Evolutionary conservation across 2,888 invertebrate genomes (phyloP).

Genomic region (Lymantria dispar): DNA sequence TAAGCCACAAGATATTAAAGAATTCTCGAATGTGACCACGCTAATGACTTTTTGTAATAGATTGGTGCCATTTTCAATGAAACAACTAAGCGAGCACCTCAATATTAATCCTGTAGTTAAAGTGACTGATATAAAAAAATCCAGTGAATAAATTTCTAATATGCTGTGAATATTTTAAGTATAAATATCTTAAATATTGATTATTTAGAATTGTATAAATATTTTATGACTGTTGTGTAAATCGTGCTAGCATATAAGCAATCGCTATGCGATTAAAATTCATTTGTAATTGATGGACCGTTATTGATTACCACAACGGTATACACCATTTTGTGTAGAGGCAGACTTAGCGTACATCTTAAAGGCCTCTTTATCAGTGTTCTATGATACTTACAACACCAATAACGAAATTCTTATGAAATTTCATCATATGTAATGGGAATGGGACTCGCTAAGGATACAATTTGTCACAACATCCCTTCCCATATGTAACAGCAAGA

Average conservation of each 20-base stretch:
- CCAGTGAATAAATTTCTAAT: conserved; percentile 17
- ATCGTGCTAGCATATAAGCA: conserved; percentile 9
- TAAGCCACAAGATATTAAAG: conserved; percentile 53
- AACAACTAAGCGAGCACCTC: conserved; percentile 74
- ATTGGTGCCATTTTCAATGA: conserved; percentile 65
- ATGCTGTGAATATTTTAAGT: conserved; percentile 17
- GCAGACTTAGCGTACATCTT: no score
- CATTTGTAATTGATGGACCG: conserved; percentile 8
- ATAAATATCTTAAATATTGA: conserved; percentile 11
- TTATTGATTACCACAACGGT: no score
- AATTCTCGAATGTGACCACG: conserved; percentile 69
- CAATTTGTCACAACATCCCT: no score
- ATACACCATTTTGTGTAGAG: no score
- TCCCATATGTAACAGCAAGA: no score
- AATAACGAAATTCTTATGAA: no score
- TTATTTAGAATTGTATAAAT: not conserved
- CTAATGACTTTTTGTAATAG: conserved; percentile 79
- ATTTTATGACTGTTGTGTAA: conserved; percentile 2
- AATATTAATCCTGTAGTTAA: conserved; percentile 75
- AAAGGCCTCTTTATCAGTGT: no score
- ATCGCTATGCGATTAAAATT: conserved; percentile 14
- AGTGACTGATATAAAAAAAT: conserved; percentile 53
- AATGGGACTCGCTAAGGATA: no score
- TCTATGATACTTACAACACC: no score
- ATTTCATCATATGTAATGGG: no score